Conservation (phyloP, 2,113 vertebrate species). For the Ia io region DNA sequence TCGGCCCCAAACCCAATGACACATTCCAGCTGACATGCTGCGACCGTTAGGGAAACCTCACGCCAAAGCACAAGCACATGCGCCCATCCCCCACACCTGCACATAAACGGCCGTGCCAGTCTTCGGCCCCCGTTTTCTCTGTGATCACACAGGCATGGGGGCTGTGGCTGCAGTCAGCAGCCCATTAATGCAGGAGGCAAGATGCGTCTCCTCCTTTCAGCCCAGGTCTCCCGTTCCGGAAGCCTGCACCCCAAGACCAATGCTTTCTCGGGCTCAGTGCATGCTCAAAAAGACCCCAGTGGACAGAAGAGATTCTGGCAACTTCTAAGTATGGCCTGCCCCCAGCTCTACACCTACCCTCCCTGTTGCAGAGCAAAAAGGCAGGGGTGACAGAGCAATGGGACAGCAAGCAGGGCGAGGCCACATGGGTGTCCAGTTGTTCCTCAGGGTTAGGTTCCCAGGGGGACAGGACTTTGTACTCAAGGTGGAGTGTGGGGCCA, state of each 20-base stretch:
- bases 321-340: not conserved
- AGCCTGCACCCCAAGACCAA: not conserved
- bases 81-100: not conserved
- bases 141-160: not conserved
- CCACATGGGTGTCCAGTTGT: not conserved
- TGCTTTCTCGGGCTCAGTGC: not conserved
- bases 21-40: not conserved
- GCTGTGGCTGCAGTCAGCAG: slow-evolving; percentile 30
- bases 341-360: not conserved
- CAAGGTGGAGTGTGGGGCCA: not conserved
- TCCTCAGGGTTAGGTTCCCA: not conserved
- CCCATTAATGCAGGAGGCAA: not conserved
- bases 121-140: slow-evolving; percentile 51
- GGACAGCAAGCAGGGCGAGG: not conserved
- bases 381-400: not conserved
- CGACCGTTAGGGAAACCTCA: not conserved
- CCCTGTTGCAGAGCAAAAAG: not conserved
- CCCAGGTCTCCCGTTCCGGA: not conserved
- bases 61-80: not conserved
- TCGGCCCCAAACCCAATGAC: not conserved
- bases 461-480: not conserved
- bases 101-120: not conserved
- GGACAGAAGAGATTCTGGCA: not conserved
- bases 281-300: not conserved
- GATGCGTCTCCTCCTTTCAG: not conserved